Evolutionary conservation across 1,140 invertebrate genomes (phyloP).

Genomic region (Nephila pilipes): DNA sequence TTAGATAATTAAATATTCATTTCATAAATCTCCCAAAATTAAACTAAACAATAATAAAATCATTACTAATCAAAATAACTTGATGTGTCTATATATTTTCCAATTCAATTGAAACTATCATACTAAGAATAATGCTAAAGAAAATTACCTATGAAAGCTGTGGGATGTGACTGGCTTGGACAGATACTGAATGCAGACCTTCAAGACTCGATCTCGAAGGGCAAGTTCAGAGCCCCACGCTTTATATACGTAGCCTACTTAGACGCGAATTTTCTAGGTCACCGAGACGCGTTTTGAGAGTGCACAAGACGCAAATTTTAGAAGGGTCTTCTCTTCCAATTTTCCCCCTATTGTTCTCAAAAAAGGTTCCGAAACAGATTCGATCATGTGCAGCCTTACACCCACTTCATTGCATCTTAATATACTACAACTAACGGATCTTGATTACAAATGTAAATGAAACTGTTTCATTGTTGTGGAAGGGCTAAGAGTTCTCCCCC

Average conservation of each 20-base stretch:
- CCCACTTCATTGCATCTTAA: background rate
- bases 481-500: background rate
- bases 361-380: background rate
- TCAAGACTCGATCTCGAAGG: conserved; percentile 31
- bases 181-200: conserved; percentile 39
- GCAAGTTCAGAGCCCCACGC: conserved; percentile 68
- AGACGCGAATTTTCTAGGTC: conserved; percentile 36
- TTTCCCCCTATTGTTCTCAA: conserved; percentile 29
- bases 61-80: too few species aligned
- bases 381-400: background rate
- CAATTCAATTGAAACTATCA: too few species aligned
- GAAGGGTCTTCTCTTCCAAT: background rate
- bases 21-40: too few species aligned
- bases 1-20: too few species aligned
- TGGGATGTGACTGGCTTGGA: background rate
- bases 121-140: too few species aligned
- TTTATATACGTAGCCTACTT: conserved; percentile 72
- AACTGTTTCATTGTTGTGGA: background rate
- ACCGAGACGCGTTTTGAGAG: background rate
- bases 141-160: conserved; percentile 18
- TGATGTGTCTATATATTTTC: too few species aligned
- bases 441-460: background rate
- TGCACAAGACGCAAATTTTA: background rate
- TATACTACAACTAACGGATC: background rate
- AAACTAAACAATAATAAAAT: too few species aligned